phyloP scores from a whole-genome alignment of 2,113 vertebrate species.

The Syngnathoides biaculeatus region DNA sequence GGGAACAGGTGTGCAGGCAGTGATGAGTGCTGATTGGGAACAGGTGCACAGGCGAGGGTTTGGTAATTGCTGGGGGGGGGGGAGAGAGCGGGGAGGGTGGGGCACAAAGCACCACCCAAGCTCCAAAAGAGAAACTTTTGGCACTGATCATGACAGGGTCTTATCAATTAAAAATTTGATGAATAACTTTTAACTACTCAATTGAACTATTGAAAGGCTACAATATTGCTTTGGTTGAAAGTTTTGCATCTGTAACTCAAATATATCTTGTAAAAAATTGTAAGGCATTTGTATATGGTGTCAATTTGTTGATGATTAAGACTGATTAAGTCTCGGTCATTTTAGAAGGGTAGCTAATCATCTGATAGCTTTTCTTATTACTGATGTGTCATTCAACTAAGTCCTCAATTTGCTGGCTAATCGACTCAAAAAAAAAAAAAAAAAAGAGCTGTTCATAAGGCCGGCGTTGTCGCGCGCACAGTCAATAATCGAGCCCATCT shows the following conservation, averaged over 20 bases:
- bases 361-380: constrained; percentile 31
- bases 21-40: too few relatives aligned
- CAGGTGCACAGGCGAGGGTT: too few relatives aligned
- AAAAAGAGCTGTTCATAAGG: constrained; percentile 9
- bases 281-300: background rate
- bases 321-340: background rate
- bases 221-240: background rate
- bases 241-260: background rate
- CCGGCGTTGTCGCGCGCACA: background rate
- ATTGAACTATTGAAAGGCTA: background rate
- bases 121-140: too few relatives aligned
- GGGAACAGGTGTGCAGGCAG: too few relatives aligned
- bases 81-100: too few relatives aligned
- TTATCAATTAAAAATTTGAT: too few relatives aligned
- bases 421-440: constrained; percentile 20
- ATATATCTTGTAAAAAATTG: background rate
- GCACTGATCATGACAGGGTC: too few relatives aligned
- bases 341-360: constrained; percentile 24
- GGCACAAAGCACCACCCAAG: too few relatives aligned
- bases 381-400: constrained; percentile 31
- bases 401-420: constrained; percentile 46
- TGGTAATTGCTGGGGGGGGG: too few relatives aligned
- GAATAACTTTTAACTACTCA: too few relatives aligned
- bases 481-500: constrained; percentile 13
- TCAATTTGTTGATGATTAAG: background rate